These are phyloP conservation scores for Micronycteris hirsuta DNA, from an alignment of 2,113 vertebrate genomes.

Conservation along the genomic window DNA sequence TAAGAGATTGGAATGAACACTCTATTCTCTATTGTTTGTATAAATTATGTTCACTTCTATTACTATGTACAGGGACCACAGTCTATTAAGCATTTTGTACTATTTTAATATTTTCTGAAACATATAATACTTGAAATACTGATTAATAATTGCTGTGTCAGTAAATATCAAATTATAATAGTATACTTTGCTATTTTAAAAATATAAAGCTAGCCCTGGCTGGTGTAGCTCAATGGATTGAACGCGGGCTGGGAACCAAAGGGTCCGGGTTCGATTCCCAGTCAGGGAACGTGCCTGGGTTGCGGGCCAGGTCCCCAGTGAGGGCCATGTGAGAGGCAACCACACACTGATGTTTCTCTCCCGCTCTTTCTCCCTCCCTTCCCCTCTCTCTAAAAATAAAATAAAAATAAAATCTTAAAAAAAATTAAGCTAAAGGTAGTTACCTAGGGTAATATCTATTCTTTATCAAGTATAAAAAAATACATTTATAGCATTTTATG, in stretches of 20 bases:
- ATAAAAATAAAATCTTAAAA: too few relatives aligned
- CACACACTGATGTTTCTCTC: too few relatives aligned
- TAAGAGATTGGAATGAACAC: neutral
- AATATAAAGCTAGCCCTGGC: constrained; percentile 24
- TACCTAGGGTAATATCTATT: neutral
- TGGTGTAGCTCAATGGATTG: too few relatives aligned
- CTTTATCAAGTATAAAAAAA: neutral
- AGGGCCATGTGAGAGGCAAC: too few relatives aligned
- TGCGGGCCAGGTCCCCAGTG: too few relatives aligned
- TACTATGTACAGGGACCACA: neutral
- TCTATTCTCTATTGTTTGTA: constrained; percentile 1
- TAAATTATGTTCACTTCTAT: neutral
- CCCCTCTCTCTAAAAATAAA: too few relatives aligned
- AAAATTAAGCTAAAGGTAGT: too few relatives aligned
- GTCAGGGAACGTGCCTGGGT: too few relatives aligned
- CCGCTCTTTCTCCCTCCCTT: too few relatives aligned
- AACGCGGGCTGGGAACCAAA: too few relatives aligned
- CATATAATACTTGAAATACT: neutral
- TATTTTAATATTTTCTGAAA: constrained; percentile 19
- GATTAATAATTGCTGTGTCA: neutral
- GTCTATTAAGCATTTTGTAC: neutral
- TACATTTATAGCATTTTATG: neutral
- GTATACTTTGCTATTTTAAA: neutral
- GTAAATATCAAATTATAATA: constrained; percentile 8
- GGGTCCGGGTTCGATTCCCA: too few relatives aligned